These are phyloP conservation scores for Tetragnatha montana DNA, from an alignment of 2,888 invertebrate species.

Conservation along the genomic window DNA sequence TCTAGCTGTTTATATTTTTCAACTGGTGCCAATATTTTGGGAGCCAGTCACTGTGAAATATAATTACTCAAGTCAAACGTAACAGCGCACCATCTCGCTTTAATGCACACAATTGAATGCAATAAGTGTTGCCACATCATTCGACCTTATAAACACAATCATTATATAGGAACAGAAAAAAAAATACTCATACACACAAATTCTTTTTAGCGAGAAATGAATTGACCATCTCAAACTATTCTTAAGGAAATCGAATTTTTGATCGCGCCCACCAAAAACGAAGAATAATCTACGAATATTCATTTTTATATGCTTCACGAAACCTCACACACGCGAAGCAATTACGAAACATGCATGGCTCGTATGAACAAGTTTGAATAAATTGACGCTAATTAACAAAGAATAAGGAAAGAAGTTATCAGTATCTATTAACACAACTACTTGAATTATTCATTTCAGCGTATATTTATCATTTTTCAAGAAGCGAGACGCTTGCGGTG, in stretches of 20 bases:
- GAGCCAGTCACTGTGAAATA: no score
- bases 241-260: background rate
- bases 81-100: no score
- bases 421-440: conserved; percentile 37
- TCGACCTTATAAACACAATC: no score
- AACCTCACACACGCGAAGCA: background rate
- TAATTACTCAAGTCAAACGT: no score
- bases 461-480: conserved; percentile 3
- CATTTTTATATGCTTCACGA: background rate
- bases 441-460: conserved; percentile 44
- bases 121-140: no score
- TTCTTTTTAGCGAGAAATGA: no score
- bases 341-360: background rate
- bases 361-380: conserved; percentile 50
- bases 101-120: no score
- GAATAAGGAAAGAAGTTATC: conserved; percentile 29
- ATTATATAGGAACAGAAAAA: no score
- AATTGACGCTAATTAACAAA: conserved; percentile 39
- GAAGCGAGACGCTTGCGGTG: background rate
- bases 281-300: background rate
- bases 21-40: no score
- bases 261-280: background rate
- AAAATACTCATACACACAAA: no score
- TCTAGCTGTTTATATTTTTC: no score
- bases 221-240: no score